Conservation (phyloP, 2,113 vertebrate genomes). For the Heterotis niloticus region DNA sequence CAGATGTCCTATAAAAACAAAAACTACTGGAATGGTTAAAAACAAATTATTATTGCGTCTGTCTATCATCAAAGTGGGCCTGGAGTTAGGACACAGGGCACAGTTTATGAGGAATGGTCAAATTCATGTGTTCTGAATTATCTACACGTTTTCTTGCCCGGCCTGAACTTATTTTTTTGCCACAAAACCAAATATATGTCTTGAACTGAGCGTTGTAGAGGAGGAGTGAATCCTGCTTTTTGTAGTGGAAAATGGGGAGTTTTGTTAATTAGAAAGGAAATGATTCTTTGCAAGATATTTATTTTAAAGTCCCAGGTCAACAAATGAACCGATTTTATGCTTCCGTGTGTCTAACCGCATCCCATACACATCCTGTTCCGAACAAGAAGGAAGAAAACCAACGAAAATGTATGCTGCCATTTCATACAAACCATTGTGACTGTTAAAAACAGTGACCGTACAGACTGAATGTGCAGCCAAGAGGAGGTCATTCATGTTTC, state of each 20-base stretch:
- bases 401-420: constrained; percentile 1
- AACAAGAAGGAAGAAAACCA: background rate
- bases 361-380: constrained; percentile 5
- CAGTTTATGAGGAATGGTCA: background rate
- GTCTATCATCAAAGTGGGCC: constrained; percentile 9
- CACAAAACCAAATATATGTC: constrained; percentile 14
- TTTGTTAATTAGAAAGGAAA: constrained; percentile 21
- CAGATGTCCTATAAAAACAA: background rate
- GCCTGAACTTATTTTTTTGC: constrained; percentile 6
- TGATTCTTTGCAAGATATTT: constrained; percentile 23
- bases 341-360: constrained; percentile 5
- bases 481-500: background rate
- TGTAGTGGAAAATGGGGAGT: background rate
- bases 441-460: background rate
- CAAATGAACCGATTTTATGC: constrained; percentile 7
- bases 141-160: background rate
- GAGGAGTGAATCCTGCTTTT: background rate
- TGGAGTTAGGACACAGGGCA: background rate
- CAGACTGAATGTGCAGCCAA: background rate
- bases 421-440: background rate
- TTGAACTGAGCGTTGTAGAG: background rate
- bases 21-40: background rate
- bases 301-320: constrained; percentile 17
- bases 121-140: constrained; percentile 24
- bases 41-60: constrained; percentile 6